Percentiles rank a stretch among this genome's conserved stretches.
phyloP scores from a whole-genome alignment of 2,113 vertebrate genomes.

The Nanger granti region DNA sequence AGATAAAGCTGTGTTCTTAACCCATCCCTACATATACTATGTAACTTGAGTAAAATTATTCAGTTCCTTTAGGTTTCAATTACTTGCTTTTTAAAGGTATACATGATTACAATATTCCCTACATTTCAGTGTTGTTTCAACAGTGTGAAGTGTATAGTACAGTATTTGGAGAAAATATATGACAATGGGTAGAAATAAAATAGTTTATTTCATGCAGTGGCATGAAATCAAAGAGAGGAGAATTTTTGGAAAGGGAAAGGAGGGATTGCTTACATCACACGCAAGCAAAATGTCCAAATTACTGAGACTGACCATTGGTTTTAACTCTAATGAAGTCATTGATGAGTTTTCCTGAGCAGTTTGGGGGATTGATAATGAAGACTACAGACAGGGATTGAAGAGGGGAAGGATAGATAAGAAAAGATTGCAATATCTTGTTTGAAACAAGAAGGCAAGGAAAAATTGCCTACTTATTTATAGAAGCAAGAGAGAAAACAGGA shows the following conservation, averaged over 20 bases:
- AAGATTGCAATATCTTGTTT: neutral
- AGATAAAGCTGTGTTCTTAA: neutral
- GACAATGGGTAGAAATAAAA: neutral
- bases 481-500: neutral
- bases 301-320: neutral
- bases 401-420: neutral
- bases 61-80: neutral
- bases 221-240: neutral
- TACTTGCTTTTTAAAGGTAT: neutral
- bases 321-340: neutral
- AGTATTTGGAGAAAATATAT: neutral
- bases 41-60: neutral
- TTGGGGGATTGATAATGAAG: neutral
- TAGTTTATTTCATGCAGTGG: neutral
- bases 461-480: neutral
- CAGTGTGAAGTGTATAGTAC: neutral
- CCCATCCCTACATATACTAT: neutral
- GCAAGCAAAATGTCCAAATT: neutral
- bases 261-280: neutral
- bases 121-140: neutral
- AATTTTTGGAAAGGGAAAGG: neutral
- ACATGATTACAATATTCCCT: neutral
- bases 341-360: neutral
- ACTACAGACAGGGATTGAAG: rapidly evolving
- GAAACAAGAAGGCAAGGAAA: neutral